Conservation (phyloP, 2,113 vertebrate genomes). For the Pluvianellus socialis region DNA sequence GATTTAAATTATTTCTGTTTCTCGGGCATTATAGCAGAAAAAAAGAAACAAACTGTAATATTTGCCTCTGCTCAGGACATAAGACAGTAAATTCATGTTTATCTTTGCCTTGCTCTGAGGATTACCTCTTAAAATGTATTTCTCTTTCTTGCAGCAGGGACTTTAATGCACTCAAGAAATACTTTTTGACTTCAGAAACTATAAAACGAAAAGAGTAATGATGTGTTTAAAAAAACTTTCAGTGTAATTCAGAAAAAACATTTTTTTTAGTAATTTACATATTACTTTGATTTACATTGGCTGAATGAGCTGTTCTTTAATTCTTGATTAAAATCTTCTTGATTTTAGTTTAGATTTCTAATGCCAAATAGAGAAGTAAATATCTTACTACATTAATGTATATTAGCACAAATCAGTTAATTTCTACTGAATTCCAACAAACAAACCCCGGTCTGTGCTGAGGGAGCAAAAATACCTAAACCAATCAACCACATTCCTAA, state of each 20-base stretch:
- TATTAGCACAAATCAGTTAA: not conserved
- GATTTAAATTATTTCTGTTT: not conserved
- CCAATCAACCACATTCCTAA: not conserved
- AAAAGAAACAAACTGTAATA: not conserved
- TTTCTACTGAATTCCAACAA: fast-evolving
- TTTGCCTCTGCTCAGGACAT: not conserved
- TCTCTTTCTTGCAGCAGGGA: not conserved
- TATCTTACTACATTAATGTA: not conserved
- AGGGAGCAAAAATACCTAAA: not conserved
- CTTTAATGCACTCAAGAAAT: not conserved
- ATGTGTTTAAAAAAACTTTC: not conserved
- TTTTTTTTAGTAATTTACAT: not conserved
- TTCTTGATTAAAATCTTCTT: not conserved
- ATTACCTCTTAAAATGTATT: not conserved
- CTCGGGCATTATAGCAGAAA: not conserved
- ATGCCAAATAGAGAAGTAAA: not conserved
- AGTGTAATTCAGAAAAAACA: not conserved
- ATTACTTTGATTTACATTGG: not conserved
- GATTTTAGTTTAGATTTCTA: not conserved
- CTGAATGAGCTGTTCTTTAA: not conserved
- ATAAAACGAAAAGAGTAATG: not conserved
- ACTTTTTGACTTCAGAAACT: not conserved
- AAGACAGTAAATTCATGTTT: not conserved
- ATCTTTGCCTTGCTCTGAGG: not conserved
- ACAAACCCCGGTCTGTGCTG: not conserved